Conservation (phyloP, 2,888 invertebrate species). For the Heliconius ethilla region DNA sequence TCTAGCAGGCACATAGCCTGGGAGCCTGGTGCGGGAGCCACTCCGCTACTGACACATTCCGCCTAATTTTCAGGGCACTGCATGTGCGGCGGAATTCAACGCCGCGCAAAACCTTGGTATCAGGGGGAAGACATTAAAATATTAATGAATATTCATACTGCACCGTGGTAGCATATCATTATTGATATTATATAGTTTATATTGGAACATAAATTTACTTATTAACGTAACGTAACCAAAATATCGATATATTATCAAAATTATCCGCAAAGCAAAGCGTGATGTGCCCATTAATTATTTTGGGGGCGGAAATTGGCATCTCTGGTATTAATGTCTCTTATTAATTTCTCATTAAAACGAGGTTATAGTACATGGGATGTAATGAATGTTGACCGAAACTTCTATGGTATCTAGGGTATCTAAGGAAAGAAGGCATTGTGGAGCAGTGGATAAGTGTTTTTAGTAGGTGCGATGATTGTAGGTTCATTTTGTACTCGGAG, state of each 20-base stretch:
- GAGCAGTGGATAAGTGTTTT: too few relatives aligned
- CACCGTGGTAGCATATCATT: background rate
- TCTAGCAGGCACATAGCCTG: background rate
- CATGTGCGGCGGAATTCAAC: too few relatives aligned
- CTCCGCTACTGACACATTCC: too few relatives aligned
- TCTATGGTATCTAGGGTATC: background rate
- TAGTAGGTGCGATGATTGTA: too few relatives aligned
- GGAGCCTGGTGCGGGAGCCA: too few relatives aligned
- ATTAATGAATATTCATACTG: too few relatives aligned
- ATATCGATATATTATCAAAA: slow-evolving; percentile 24
- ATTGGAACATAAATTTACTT: background rate
- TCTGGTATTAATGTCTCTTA: slow-evolving; percentile 18
- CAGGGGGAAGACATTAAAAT: too few relatives aligned
- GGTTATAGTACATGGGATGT: background rate
- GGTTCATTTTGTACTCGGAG: too few relatives aligned
- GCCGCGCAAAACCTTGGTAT: too few relatives aligned
- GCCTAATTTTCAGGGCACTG: too few relatives aligned
- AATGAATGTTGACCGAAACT: background rate
- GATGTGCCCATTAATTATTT: slow-evolving; percentile 16
- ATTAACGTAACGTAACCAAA: slow-evolving; percentile 9
- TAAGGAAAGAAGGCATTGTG: background rate
- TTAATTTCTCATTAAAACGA: slow-evolving; percentile 24
- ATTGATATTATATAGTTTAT: background rate
- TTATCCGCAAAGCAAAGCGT: slow-evolving; percentile 2
- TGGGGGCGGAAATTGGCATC: slow-evolving; percentile 18